phyloP scores from a whole-genome alignment of 2,888 invertebrate species.

The Lepidonotus clava region DNA sequence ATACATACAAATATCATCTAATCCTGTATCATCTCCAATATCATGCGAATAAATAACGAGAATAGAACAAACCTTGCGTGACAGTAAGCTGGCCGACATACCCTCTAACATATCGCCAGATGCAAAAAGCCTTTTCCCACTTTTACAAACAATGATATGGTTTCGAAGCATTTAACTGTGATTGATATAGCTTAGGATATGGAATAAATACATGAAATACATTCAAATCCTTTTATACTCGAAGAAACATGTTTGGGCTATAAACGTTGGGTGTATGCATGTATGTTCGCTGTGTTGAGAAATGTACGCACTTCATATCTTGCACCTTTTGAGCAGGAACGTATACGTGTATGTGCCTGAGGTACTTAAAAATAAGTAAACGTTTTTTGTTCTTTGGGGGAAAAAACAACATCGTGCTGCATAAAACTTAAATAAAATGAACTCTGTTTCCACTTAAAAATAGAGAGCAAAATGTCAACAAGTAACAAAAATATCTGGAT shows the following conservation, averaged over 20 bases:
- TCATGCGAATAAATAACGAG: neutral
- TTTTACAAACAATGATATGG: slow-evolving; percentile 7
- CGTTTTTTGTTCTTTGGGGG: too few relatives aligned
- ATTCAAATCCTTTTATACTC: neutral
- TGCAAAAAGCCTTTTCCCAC: neutral
- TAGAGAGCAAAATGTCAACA: neutral
- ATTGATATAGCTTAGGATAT: neutral
- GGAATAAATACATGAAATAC: neutral
- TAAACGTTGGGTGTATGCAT: neutral
- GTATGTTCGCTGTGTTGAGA: too few relatives aligned
- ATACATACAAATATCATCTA: neutral
- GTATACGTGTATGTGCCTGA: neutral
- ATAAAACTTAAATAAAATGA: neutral
- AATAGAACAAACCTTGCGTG: neutral
- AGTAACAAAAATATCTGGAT: neutral
- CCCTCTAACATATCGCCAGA: too few relatives aligned
- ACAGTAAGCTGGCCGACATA: too few relatives aligned
- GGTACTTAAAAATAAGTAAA: neutral
- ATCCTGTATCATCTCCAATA: neutral
- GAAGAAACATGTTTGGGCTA: neutral
- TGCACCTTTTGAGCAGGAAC: neutral
- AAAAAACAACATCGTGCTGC: neutral
- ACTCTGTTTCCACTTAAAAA: neutral
- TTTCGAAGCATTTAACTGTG: neutral
- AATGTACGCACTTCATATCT: neutral